Percentiles rank a stretch among this genome's conserved stretches.
Conservation (phyloP, 1,140 invertebrate genomes). For the Asobara japonica region DNA sequence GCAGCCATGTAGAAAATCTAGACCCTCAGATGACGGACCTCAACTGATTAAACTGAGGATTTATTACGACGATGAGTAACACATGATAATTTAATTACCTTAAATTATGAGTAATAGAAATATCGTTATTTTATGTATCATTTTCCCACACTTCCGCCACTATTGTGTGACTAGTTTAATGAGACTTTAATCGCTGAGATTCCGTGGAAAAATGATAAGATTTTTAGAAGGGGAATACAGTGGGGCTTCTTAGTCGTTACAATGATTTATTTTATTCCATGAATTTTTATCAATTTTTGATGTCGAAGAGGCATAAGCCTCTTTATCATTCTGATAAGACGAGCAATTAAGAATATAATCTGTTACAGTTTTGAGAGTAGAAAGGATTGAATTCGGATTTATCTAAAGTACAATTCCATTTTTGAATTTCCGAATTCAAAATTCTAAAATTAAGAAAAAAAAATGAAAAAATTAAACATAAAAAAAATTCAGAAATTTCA, state of each 20-base stretch:
- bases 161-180: background rate
- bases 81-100: background rate
- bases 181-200: background rate
- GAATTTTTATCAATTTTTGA: too few species aligned
- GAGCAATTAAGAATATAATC: too few species aligned
- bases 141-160: background rate
- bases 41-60: background rate
- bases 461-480: too few species aligned
- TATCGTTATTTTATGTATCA: constrained; percentile 1
- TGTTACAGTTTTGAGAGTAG: too few species aligned
- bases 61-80: background rate
- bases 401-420: too few species aligned
- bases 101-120: background rate
- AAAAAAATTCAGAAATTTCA: too few species aligned
- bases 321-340: too few species aligned
- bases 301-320: too few species aligned
- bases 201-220: background rate
- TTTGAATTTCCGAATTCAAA: too few species aligned
- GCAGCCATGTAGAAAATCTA: background rate
- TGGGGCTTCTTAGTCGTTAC: background rate
- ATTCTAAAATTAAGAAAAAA: too few species aligned
- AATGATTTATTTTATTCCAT: too few species aligned
- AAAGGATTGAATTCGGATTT: too few species aligned
- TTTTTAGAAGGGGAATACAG: background rate
- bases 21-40: background rate